Base-by-base conservation (phyloP, 2,888 invertebrate genomes). In the Thereva nobilitata region DNA sequence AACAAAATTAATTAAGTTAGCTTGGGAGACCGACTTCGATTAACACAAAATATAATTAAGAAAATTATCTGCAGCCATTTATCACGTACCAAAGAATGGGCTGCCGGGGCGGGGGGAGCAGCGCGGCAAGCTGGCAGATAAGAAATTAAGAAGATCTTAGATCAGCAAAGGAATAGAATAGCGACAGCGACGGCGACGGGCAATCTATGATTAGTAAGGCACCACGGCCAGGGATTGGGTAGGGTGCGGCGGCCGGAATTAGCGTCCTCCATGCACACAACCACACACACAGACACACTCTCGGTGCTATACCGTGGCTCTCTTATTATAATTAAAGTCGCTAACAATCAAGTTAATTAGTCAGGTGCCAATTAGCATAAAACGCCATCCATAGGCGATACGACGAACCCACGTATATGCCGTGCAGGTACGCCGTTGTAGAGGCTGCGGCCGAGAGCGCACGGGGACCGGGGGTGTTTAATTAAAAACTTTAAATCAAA, bases 11-110 rank as follows among this genome's bases (percentile, higher is more conserved):
- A 70, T 70, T 70, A 70, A 70, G 70, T 70, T 70, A 70, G 70
- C 66, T n/a, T 66, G 66, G 63, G 68, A 68, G 68, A 66, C 68
- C 70, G 61, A 70, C 68, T 70, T 70, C 70, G 70, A 70, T 70
- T 70, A 70, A 70, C 70, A 70, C 68, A 70, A 70, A 70, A 70
- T 70, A 70, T 70, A 70, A 70, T 70, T 70, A 70, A 70, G 70
- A 70, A 70, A 70, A 70, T 70, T 70, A 70, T 70, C 70, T 68
- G 67, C 68, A 70, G 67, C 67, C 68, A 70, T 70, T 70, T 70
- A 70, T 70, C 70, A 70, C 70, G 68, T 68, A 64, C 63, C 37
- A 40, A 50, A 35, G 57, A 47, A 35, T 23, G 23, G 23, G 23
- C 23, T 23, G 23, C 23, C 23, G 23, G n/a, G 57, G 47, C 34